Evolutionary conservation across 2,113 vertebrate genomes (phyloP), one percentile per base, ranked within the genome.

Genomic region (Ceratotherium simum): DNA sequence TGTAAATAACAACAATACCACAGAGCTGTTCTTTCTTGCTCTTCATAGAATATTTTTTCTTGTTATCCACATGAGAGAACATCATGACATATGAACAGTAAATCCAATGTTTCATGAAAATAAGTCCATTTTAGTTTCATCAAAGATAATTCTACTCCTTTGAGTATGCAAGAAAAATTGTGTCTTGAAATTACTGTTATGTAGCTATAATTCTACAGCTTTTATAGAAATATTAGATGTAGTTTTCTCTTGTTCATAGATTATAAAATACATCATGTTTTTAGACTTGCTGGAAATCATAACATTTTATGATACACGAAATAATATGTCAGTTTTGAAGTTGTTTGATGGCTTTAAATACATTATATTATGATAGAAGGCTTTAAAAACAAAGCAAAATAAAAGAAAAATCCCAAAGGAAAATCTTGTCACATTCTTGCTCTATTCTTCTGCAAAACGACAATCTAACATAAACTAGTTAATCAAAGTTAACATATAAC

Each of bases 31-130:
- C 78, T n/a, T 25, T n/a, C 33, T 87, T 70, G 8, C 8, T 79
- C 36, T 76, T 82, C 64, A 48, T 8, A 31, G 20, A 58, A 75
- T 62, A 13, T 25, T 65, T 82, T 83, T 93, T 75, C 6, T 64
- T 80, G 67, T n/a, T 78, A n/a, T 69, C 23, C 46, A 92, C 18
- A 62, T 72, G 25, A 87, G 8, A 90, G 16, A 67, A 33, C 5
- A 60, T 60, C 3, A 1, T 64, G 51, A 83, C 14, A 69, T 85
- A 76, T 33, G 33, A 92, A 58, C 12, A 93, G 17, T 62, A 87
- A 94, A 95, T n/a, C 25, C 14, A 86, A 46, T 92, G 48, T 90
- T 95, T 94, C 48, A 78, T 65, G 46, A 91, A 95, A 88, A 90
- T 46, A 94, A 96, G 84, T 90, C 1, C 4, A 78, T n/a, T 88